Conservation (phyloP, 1,140 invertebrate genomes). For the Trissolcus basalis region DNA sequence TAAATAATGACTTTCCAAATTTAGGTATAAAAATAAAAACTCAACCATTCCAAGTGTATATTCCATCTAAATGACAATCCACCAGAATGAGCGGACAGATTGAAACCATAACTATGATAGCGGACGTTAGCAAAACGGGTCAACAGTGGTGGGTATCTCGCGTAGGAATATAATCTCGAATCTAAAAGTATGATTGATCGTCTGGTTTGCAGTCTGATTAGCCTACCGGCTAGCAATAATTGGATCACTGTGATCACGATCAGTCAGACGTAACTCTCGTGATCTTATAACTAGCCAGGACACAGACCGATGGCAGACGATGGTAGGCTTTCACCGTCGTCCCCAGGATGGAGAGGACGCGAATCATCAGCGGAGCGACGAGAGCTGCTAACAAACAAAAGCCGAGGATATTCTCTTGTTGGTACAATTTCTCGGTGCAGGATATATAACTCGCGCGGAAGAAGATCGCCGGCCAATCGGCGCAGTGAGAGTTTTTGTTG, state of each 20-base stretch:
- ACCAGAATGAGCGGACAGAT: too few relatives aligned
- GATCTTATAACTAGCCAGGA: slow-evolving; percentile 46
- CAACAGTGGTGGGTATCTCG: too few relatives aligned
- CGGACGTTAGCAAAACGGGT: too few relatives aligned
- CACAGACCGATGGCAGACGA: slow-evolving; percentile 51
- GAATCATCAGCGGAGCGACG: slow-evolving; percentile 19
- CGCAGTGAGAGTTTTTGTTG: slow-evolving; percentile 60
- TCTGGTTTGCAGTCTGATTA: slow-evolving; percentile 19
- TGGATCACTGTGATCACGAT: slow-evolving; percentile 54
- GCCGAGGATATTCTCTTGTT: slow-evolving; percentile 31
- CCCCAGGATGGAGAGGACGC: slow-evolving; percentile 18
- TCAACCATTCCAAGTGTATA: too few relatives aligned
- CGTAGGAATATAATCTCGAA: neutral
- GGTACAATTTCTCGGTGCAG: slow-evolving; percentile 46
- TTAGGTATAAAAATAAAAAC: too few relatives aligned
- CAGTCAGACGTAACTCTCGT: slow-evolving; percentile 41
- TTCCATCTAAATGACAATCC: too few relatives aligned
- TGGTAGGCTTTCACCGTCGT: slow-evolving; percentile 39
- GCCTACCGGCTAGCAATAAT: slow-evolving; percentile 30
- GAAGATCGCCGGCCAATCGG: slow-evolving; percentile 23
- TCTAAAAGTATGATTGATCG: slow-evolving; percentile 13
- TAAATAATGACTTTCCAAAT: too few relatives aligned
- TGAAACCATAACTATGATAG: too few relatives aligned
- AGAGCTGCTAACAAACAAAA: slow-evolving; percentile 5
- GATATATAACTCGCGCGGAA: too few relatives aligned